A percentile compares a stretch with the other conserved stretches of the same genome.
Conservation (phyloP, 2,113 vertebrate species). For the Odocoileus virginianus region DNA sequence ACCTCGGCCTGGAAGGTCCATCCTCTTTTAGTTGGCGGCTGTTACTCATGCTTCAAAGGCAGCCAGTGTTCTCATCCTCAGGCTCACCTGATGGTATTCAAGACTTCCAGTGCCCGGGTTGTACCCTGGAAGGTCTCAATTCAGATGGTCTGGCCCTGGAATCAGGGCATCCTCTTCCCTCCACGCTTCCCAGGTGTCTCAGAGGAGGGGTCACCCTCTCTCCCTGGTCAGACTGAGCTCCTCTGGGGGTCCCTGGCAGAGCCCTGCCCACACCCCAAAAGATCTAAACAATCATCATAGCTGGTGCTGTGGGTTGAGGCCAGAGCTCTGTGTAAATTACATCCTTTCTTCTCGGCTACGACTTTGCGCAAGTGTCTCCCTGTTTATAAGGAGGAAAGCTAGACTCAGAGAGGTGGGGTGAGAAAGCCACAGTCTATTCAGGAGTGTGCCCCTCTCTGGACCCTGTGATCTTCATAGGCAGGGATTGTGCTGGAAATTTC, state of each 20-base stretch:
- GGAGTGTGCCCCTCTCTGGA: background rate
- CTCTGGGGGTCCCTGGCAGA: background rate
- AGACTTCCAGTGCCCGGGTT: accelerated
- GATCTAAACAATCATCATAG: accelerated
- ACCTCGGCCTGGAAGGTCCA: accelerated
- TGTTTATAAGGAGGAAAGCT: accelerated
- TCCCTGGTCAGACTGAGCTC: no score
- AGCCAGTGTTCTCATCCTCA: accelerated
- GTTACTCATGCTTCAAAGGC: accelerated
- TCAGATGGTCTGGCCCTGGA: background rate
- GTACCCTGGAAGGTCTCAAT: accelerated
- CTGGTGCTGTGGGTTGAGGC: accelerated
- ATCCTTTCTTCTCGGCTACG: accelerated
- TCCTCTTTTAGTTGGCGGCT: background rate
- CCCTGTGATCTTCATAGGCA: no score
- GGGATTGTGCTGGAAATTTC: background rate
- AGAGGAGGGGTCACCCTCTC: no score
- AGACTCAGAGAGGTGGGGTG: background rate
- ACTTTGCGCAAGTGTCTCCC: accelerated
- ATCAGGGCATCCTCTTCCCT: background rate
- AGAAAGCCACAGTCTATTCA: background rate
- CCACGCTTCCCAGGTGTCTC: accelerated
- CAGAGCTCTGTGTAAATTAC: background rate
- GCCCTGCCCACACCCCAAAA: no score
- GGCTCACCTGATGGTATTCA: accelerated